Evolutionary conservation across 2,113 vertebrate genomes (phyloP), one percentile per base, ranked within the genome.

Genomic region (Barnardius zonarius): DNA sequence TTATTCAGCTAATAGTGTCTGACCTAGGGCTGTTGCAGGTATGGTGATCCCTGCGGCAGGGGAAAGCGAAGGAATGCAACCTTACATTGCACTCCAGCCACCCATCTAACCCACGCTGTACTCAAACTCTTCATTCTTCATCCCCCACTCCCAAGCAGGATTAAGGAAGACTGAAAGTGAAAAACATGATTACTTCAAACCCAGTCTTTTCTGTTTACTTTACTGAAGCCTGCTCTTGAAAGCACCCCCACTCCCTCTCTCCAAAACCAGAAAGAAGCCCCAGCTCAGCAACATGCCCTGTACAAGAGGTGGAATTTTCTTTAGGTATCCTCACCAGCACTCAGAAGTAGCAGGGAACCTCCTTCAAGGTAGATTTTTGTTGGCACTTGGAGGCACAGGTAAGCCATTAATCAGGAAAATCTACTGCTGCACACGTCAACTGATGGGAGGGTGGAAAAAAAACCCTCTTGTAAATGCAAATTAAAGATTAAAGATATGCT

Each of bases 11-110:
- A 88, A 91, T 44, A 25, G 2, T 0, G 79, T 95, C 83, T 74
- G 81, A 96, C 90, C 80, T 7, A 90, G 81, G 72, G 91, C 87
- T 96, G 95, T 94, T 97, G 95, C 87, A 96, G 90, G 92, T 48
- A 79, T 1, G 39, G 86, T 43, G n/a, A 95, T 91, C 72, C 87
- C 88, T 86, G 63, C 73, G 18, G 8, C 43, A 75, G 88, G 81
- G 90, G 86, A 25, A 3, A 70, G 52, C 24, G 80, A 86, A 90
- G 78, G 66, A 79, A 3, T 76, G 61, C 88, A 93, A 88, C 67
- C 72, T 88, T 48, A 74, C 83, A 77, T 43, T 39, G 9, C 41
- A 22, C 72, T 88, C 80, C 79, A 94, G 77, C 43, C 57, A 66
- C 54, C 67, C 41, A 6, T 54, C 87, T 73, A 93, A 90, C 90